Conservation (phyloP, 2,113 vertebrate genomes). For the Corvus cornix region DNA sequence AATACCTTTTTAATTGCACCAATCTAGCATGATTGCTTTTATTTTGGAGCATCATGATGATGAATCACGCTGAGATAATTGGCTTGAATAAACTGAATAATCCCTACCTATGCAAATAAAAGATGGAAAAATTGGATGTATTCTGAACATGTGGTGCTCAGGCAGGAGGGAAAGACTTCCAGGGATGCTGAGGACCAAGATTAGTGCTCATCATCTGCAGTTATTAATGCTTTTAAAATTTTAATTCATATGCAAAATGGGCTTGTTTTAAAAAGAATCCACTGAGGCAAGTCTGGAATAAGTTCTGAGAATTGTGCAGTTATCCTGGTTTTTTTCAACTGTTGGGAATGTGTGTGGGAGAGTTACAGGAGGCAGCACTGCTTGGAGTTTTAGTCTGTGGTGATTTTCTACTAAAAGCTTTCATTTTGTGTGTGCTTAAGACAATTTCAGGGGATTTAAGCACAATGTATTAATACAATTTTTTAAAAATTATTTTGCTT, state of each 20-base stretch:
- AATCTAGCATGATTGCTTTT: slow-evolving; percentile 51
- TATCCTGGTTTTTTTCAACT: not conserved
- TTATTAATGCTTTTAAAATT: not conserved
- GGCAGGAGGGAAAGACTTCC: not conserved
- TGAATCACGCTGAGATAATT: slow-evolving; percentile 28
- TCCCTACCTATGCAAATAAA: slow-evolving; percentile 31
- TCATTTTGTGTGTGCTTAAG: not conserved
- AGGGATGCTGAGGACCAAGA: not conserved
- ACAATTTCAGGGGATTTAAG: not conserved
- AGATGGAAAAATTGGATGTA: not conserved
- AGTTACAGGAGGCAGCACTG: not conserved
- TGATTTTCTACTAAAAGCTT: not conserved
- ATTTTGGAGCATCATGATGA: slow-evolving; percentile 52
- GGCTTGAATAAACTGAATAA: slow-evolving; percentile 4
- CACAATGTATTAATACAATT: rapidly evolving
- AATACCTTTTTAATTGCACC: slow-evolving; percentile 45
- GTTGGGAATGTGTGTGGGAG: not conserved
- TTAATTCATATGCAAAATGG: not conserved
- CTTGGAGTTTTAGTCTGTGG: not conserved
- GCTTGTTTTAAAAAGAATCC: not conserved
- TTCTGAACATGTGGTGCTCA: not conserved
- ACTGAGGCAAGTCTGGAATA: not conserved
- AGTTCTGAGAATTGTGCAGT: not conserved
- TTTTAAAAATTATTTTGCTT: rapidly evolving
- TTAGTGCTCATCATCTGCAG: not conserved